Evolutionary conservation across 2,113 vertebrate species (phyloP).

Genomic region (Mobula birostris): DNA sequence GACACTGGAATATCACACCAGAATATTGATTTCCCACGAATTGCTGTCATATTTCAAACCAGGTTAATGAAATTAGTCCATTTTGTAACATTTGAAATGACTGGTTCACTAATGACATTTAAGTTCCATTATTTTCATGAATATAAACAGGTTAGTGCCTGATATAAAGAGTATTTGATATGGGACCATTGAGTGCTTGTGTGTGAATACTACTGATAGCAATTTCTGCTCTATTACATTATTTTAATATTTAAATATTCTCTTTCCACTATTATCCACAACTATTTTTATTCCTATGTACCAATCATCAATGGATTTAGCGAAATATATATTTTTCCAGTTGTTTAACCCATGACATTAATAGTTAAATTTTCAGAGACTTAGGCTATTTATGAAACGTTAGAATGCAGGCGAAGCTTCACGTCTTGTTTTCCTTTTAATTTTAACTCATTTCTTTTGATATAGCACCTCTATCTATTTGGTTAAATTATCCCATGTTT

Average conservation of each 20-base stretch:
- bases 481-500: not conserved
- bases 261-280: not conserved
- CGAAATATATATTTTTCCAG: not conserved
- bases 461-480: not conserved
- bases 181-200: not conserved
- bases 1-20: not conserved
- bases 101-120: not conserved
- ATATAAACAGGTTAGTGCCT: not conserved
- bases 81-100: not conserved
- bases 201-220: not conserved
- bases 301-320: not conserved
- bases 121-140: not conserved
- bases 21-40: not conserved
- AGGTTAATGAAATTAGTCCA: not conserved
- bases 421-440: not conserved
- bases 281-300: not conserved
- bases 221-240: not conserved
- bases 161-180: not conserved
- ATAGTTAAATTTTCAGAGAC: not conserved
- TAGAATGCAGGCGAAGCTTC: not conserved
- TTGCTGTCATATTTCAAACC: not conserved
- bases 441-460: not conserved
- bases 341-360: not conserved
- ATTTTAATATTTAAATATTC: not conserved
- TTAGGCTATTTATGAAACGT: not conserved